These are phyloP conservation scores for Euproctis similis DNA, from an alignment of 2,888 invertebrate species.

Conservation along the genomic window DNA sequence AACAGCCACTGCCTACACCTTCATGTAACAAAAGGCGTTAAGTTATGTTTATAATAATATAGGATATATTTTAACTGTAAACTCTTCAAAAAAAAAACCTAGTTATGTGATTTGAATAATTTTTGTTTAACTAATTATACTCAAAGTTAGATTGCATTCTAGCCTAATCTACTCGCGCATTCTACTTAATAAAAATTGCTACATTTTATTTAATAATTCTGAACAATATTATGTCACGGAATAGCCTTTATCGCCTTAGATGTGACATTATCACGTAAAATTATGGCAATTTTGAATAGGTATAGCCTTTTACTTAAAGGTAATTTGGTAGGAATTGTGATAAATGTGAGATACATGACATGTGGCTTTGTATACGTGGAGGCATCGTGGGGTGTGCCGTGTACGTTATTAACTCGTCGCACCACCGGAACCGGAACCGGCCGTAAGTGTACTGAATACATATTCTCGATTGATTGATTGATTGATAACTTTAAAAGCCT, in stretches of 20 bases:
- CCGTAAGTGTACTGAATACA: constrained; percentile 37
- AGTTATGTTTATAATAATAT: too few species aligned
- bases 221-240: too few species aligned
- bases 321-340: constrained; percentile 48
- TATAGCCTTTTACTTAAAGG: constrained; percentile 23
- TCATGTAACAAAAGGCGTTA: too few species aligned
- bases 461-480: constrained; percentile 25
- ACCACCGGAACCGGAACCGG: constrained; percentile 41
- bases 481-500: constrained; percentile 41
- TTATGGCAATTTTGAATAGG: constrained; percentile 14
- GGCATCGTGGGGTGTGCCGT: constrained; percentile 23
- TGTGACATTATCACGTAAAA: not conserved
- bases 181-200: too few species aligned
- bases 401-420: constrained; percentile 45
- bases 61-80: too few species aligned
- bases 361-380: constrained; percentile 39
- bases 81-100: too few species aligned
- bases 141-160: too few species aligned
- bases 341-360: constrained; percentile 52
- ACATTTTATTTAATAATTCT: too few species aligned
- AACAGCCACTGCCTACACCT: too few species aligned
- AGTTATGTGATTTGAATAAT: too few species aligned
- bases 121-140: too few species aligned
- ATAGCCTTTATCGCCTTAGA: not conserved
- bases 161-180: too few species aligned